Conservation (phyloP, 2,888 invertebrate species). For the Eugnorisma glareosa region DNA sequence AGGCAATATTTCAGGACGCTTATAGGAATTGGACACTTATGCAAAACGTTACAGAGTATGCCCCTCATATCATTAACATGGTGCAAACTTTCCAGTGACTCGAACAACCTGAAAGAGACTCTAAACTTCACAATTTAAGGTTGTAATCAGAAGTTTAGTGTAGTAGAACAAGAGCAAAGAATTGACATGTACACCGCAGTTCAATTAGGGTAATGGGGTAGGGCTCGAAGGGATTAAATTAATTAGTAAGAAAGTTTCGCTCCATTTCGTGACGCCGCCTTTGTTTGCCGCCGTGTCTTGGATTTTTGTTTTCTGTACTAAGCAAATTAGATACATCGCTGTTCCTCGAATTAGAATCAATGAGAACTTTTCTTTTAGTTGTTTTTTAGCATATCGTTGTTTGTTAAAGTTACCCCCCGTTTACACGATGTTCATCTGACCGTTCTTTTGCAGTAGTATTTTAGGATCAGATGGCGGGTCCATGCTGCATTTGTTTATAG, state of each 20-base stretch:
- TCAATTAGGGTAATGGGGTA: constrained; percentile 90
- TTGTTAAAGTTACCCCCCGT: background rate
- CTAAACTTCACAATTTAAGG: constrained; percentile 58
- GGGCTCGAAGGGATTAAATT: constrained; percentile 90
- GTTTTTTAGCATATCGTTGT: background rate
- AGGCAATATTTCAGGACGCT: constrained; percentile 65
- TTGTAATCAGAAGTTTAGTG: constrained; percentile 56
- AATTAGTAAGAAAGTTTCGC: constrained; percentile 90
- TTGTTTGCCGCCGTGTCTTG: constrained; percentile 85
- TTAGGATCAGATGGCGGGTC: too few relatives aligned
- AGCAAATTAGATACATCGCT: constrained; percentile 66
- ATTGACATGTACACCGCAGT: constrained; percentile 90
- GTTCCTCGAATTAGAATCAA: constrained; percentile 21
- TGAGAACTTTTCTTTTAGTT: background rate
- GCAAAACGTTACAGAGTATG: constrained; percentile 86
- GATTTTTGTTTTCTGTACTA: constrained; percentile 76
- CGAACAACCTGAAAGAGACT: constrained; percentile 58
- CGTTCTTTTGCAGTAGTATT: too few relatives aligned
- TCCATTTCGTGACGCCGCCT: constrained; percentile 85
- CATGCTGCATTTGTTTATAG: too few relatives aligned
- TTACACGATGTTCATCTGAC: too few relatives aligned
- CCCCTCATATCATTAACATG: constrained; percentile 85
- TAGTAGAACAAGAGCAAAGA: constrained; percentile 79
- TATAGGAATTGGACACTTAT: constrained; percentile 80
- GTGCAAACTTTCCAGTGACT: constrained; percentile 69